Base-by-base conservation (phyloP, 2,113 vertebrate species). In the Campylorhamphus procurvoides region DNA sequence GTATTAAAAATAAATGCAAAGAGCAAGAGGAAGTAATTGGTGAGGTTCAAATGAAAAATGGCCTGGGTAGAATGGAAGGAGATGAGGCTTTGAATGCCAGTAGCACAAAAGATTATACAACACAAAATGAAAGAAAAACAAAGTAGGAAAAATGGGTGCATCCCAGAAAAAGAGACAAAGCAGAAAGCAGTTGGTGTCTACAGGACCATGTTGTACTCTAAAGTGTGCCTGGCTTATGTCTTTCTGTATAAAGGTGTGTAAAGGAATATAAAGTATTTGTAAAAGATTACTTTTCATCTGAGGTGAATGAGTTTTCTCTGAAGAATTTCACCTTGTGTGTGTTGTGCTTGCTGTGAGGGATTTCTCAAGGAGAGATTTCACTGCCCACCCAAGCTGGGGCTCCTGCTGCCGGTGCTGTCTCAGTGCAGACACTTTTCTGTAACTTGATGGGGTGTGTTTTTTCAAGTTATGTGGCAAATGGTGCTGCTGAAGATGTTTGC, bases 291-390 rank as follows among this genome's bases (percentile, higher is more conserved):
- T 52, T 79, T 73, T 58, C 46, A 37, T 60, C 63, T 31, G 50
- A 71, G 18, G 13, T 39, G 18, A 89, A 53, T 27, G 17, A 35
- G 5, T 79, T 60, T 69, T 49, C 31, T 64, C 15, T 31, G 7
- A 49, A 44, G 47, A 74, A 17, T 28, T 52, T 83, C 0, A 9
- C 50, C 39, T 73, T 53, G n/a, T 35, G 0, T n/a, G 35, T 29
- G 24, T 35, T 6, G 2, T 25, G 10, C 29, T 33, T 29, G 19
- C 40, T 67, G 37, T 8, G 14, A 20, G 52, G 46, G 37, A 37
- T 53, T 46, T 60, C 31, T 31, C 64, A 29, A 3, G 0, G 6
- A 47, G 55, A 40, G 24, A 4, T 39, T n/a, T 10, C 5, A 29
- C 11, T 47, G 9, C 2, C 0, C 55, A 22, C 24, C 24, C 17